These are phyloP conservation scores for Gastrophysa polygoni DNA, from an alignment of 2,888 invertebrate genomes.

Conservation along the genomic window DNA sequence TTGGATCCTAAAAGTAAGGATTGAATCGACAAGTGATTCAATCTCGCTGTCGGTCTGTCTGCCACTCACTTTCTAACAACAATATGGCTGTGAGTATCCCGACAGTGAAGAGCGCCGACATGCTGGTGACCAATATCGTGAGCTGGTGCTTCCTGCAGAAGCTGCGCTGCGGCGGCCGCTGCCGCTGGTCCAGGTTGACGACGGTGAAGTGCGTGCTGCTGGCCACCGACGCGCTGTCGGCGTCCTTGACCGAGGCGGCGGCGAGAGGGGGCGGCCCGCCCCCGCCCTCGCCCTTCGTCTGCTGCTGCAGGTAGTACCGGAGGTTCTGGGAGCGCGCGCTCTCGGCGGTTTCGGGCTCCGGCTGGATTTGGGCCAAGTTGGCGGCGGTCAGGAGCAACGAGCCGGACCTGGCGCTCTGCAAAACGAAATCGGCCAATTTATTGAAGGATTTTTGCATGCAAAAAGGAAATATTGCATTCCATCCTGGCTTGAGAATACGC, in stretches of 20 bases:
- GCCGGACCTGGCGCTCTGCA: constrained; percentile 82
- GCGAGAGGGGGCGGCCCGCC: constrained; percentile 32
- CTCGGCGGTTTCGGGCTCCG: constrained; percentile 37
- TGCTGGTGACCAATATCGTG: constrained; percentile 80
- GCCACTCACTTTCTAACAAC: constrained; percentile 80
- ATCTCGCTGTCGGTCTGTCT: too few relatives aligned
- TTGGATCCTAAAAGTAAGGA: too few relatives aligned
- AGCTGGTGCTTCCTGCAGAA: constrained; percentile 82
- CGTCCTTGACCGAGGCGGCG: constrained; percentile 10
- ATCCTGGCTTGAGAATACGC: too few relatives aligned
- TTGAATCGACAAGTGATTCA: too few relatives aligned
- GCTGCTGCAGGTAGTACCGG: constrained; percentile 51
- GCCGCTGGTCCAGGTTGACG: constrained; percentile 71
- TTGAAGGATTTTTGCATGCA: too few relatives aligned
- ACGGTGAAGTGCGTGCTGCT: constrained; percentile 89
- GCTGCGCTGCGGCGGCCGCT: constrained; percentile 62
- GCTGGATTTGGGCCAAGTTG: constrained; percentile 63
- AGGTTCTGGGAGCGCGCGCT: constrained; percentile 51
- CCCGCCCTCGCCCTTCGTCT: constrained; percentile 33
- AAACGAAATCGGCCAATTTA: too few relatives aligned
- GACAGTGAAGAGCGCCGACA: constrained; percentile 81
- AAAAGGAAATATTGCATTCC: too few relatives aligned
- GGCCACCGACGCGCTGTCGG: constrained; percentile 73
- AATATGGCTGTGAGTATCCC: constrained; percentile 82
- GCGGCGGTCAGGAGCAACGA: constrained; percentile 80